Percentiles rank a stretch among this genome's conserved stretches.
These are phyloP conservation scores for Hippoglossus hippoglossus DNA, from an alignment of 2,797 vertebrate genomes.

Conservation along the genomic window DNA sequence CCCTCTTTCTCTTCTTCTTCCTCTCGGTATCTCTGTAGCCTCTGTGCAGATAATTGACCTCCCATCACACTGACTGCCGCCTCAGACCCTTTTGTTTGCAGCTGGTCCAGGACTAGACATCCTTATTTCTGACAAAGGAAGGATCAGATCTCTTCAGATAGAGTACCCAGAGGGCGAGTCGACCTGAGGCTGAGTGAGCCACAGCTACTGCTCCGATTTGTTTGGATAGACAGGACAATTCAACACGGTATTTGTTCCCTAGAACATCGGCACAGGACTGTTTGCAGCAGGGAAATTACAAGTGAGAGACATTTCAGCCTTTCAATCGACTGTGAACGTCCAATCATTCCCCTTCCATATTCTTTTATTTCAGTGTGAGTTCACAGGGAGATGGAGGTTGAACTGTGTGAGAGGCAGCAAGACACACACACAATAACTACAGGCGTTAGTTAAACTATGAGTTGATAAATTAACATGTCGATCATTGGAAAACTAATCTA, in stretches of 20 bases:
- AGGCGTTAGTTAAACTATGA: background rate
- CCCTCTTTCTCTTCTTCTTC: background rate
- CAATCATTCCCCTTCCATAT: slow-evolving; percentile 17
- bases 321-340: slow-evolving; percentile 12
- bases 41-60: slow-evolving; percentile 48
- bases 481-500: background rate
- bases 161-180: slow-evolving; percentile 39
- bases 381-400: slow-evolving; percentile 13
- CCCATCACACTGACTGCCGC: slow-evolving; percentile 25
- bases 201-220: slow-evolving; percentile 24
- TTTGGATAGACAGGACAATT: slow-evolving; percentile 37
- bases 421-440: too few relatives aligned
- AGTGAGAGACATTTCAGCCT: slow-evolving; percentile 11
- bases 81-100: slow-evolving; percentile 56
- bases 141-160: slow-evolving; percentile 57
- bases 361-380: slow-evolving; percentile 30
- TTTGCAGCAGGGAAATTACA: slow-evolving; percentile 10
- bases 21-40: slow-evolving; percentile 28
- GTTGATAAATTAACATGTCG: background rate
- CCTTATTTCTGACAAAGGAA: slow-evolving; percentile 59
- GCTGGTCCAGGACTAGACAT: slow-evolving; percentile 42
- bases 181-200: slow-evolving; percentile 43
- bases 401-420: slow-evolving; percentile 1
- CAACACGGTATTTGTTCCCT: slow-evolving; percentile 11
- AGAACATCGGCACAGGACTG: slow-evolving; percentile 2